phyloP scores from a whole-genome alignment of 2,113 vertebrate species.

The Oreochromis tanganicae region DNA sequence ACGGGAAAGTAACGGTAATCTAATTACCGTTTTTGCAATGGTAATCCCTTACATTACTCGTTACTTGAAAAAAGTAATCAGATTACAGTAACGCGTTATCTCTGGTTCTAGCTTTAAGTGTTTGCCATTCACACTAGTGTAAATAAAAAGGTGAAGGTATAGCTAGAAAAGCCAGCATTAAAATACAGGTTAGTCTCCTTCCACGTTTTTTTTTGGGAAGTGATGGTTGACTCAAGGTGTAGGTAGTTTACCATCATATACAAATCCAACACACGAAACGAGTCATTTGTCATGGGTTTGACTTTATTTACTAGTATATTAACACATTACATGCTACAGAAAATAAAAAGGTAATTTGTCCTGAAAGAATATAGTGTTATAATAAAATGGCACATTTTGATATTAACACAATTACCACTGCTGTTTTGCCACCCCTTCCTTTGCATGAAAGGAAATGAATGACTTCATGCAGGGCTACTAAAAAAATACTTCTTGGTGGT shows the following conservation, averaged over 20 bases:
- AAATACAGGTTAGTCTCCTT: neutral
- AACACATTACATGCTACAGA: constrained; percentile 97
- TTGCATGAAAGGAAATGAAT: constrained; percentile 41
- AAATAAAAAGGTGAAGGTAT: neutral
- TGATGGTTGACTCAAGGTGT: neutral
- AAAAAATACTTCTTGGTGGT: constrained; percentile 62
- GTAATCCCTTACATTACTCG: too few relatives aligned
- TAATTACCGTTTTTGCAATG: too few relatives aligned
- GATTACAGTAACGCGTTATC: too few relatives aligned
- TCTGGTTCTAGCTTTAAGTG: neutral
- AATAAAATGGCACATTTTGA: constrained; percentile 92
- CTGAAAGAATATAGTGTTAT: constrained; percentile 96
- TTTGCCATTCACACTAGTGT: neutral
- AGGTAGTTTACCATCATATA: neutral
- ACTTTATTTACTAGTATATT: constrained; percentile 93
- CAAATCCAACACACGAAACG: neutral
- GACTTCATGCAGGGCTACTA: constrained; percentile 54
- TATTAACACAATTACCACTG: constrained; percentile 67
- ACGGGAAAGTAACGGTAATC: too few relatives aligned
- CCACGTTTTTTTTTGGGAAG: neutral
- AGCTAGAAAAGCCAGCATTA: neutral
- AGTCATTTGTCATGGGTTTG: constrained; percentile 45
- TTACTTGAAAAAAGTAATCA: too few relatives aligned
- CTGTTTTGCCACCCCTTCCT: constrained; percentile 63
- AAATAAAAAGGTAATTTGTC: constrained; percentile 76